phyloP scores from a whole-genome alignment of 1,140 invertebrate genomes.

The Prorops nasuta region DNA sequence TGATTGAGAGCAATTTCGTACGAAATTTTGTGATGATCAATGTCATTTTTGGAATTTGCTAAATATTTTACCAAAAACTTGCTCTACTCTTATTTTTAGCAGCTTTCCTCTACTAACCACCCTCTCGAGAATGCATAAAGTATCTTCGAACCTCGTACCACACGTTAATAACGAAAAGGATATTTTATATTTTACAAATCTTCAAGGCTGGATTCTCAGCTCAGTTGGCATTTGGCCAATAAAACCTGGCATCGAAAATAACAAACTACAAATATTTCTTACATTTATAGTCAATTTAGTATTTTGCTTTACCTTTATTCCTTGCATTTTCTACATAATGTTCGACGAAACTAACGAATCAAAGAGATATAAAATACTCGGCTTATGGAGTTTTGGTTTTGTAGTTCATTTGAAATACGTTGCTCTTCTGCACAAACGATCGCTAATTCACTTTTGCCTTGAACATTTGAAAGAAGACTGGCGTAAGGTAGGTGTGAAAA shows the following conservation, averaged over 20 bases:
- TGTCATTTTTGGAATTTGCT: no score
- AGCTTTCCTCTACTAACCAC: no score
- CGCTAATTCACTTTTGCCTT: constrained; percentile 17
- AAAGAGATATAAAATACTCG: constrained; percentile 8
- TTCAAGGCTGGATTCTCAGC: neutral
- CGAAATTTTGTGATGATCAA: no score
- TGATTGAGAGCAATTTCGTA: no score
- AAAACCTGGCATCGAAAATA: no score
- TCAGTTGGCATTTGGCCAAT: no score
- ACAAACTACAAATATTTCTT: no score
- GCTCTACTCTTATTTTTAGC: no score
- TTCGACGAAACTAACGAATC: constrained; percentile 12
- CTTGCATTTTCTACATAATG: constrained; percentile 11
- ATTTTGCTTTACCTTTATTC: constrained; percentile 14
- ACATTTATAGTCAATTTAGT: constrained; percentile 10
- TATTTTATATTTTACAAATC: neutral
- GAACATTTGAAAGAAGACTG: constrained; percentile 23
- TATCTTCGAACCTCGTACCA: no score
- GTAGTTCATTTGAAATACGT: constrained; percentile 20
- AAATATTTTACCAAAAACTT: no score
- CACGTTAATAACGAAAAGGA: no score
- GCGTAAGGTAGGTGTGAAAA: constrained; percentile 6
- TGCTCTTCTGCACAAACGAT: constrained; percentile 9
- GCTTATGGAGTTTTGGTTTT: constrained; percentile 13
- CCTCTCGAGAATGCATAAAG: no score